These are phyloP conservation scores for Enteromius afrohamiltoni DNA, from an alignment of 2,797 vertebrate species.

Conservation along the genomic window DNA sequence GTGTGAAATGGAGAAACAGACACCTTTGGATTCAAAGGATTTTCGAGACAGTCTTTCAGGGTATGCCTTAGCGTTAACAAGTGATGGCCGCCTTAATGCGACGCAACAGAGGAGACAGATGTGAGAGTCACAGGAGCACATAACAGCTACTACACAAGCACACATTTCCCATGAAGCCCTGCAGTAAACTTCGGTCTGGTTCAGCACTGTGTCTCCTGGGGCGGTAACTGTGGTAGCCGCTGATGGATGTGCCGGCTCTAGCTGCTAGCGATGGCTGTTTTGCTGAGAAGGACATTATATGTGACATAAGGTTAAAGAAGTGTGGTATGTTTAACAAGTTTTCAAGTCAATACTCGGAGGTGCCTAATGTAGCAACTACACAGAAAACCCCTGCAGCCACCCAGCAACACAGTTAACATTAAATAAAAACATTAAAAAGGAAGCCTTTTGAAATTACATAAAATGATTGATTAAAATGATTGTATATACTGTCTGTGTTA, in stretches of 20 bases:
- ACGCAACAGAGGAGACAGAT: neutral
- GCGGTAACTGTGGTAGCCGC: neutral
- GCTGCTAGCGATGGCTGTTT: neutral
- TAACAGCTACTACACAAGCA: slow-evolving; percentile 1
- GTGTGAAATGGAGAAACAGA: slow-evolving; percentile 24
- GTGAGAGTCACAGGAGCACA: slow-evolving; percentile 8
- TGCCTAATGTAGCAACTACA: neutral
- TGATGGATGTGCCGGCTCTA: neutral
- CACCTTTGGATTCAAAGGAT: slow-evolving; percentile 33
- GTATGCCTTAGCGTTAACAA: neutral
- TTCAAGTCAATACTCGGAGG: neutral
- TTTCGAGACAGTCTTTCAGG: neutral
- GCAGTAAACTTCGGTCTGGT: neutral
- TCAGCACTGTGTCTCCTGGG: neutral
- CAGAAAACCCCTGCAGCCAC: neutral
- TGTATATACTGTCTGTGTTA: too few species aligned
- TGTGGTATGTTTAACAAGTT: slow-evolving; percentile 16
- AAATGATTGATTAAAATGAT: too few species aligned
- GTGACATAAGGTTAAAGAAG: slow-evolving; percentile 1
- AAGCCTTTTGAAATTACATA: too few species aligned
- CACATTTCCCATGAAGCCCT: neutral
- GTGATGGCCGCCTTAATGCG: neutral
- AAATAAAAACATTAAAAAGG: too few species aligned
- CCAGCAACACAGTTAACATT: neutral
- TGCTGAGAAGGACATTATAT: slow-evolving; percentile 2